These are phyloP conservation scores for Erinaceus europaeus DNA, from an alignment of 2,113 vertebrate genomes.

Conservation along the genomic window DNA sequence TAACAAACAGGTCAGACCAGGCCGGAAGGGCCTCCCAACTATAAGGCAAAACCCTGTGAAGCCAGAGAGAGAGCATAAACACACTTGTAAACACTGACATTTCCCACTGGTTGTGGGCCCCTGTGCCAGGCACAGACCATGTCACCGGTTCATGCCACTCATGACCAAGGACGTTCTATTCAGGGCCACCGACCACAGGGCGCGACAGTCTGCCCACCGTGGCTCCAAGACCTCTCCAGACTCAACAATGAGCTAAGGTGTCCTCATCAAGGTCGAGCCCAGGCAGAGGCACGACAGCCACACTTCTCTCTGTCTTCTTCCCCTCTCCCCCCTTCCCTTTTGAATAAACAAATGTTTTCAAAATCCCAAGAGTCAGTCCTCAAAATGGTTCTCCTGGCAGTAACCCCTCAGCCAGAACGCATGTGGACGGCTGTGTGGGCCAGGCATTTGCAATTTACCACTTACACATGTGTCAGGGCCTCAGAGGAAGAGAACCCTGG, in stretches of 20 bases:
- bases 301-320: neutral
- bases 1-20: too few species aligned
- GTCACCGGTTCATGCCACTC: too few species aligned
- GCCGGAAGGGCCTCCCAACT: too few species aligned
- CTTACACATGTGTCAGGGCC: neutral
- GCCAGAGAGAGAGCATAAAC: neutral
- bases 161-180: too few species aligned
- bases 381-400: neutral
- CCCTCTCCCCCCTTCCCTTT: neutral
- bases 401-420: neutral
- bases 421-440: neutral
- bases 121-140: rapidly evolving
- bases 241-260: neutral
- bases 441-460: neutral
- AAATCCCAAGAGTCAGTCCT: neutral
- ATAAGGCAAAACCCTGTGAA: too few species aligned
- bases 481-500: neutral
- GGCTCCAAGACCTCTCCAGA: neutral
- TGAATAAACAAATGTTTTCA: neutral
- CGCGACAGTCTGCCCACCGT: neutral
- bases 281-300: neutral
- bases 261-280: neutral
- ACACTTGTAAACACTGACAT: neutral
- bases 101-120: neutral
- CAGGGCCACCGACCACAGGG: too few species aligned